phyloP scores from a whole-genome alignment of 2,113 vertebrate species.

The Myrmophylax atrothorax region DNA sequence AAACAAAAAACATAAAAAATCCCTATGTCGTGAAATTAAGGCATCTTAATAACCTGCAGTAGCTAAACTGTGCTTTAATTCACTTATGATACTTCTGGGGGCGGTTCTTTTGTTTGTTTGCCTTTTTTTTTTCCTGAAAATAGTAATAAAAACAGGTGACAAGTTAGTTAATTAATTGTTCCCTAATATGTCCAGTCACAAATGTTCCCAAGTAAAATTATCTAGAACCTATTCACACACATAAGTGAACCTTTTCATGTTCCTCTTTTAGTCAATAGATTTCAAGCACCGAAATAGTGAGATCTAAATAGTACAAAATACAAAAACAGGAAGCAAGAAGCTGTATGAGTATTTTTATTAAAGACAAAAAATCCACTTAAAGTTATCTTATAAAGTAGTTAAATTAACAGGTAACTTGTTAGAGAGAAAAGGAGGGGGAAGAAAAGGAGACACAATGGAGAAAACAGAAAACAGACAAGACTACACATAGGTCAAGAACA shows the following conservation, averaged over 20 bases:
- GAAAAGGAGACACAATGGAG: background rate
- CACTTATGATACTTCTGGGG: background rate
- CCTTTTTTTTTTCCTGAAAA: background rate
- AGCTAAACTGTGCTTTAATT: background rate
- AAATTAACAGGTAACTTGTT: background rate
- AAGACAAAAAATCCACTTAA: background rate
- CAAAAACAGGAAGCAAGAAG: background rate
- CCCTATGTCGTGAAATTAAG: rapidly evolving
- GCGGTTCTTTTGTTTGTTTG: rapidly evolving
- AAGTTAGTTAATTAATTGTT: background rate
- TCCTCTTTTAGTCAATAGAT: background rate
- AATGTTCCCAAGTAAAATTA: background rate
- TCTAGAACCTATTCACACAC: background rate
- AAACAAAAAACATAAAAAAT: background rate
- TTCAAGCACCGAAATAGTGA: background rate
- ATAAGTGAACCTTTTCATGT: background rate
- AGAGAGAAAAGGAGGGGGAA: background rate
- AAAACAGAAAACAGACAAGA: background rate
- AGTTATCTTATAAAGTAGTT: background rate
- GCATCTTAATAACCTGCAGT: background rate
- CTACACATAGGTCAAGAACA: background rate
- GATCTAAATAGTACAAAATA: background rate
- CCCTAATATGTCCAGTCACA: background rate
- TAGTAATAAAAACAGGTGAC: background rate
- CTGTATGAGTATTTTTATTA: background rate